Conservation (phyloP, 2,113 vertebrate species). For the Copsychus sechellarum region DNA sequence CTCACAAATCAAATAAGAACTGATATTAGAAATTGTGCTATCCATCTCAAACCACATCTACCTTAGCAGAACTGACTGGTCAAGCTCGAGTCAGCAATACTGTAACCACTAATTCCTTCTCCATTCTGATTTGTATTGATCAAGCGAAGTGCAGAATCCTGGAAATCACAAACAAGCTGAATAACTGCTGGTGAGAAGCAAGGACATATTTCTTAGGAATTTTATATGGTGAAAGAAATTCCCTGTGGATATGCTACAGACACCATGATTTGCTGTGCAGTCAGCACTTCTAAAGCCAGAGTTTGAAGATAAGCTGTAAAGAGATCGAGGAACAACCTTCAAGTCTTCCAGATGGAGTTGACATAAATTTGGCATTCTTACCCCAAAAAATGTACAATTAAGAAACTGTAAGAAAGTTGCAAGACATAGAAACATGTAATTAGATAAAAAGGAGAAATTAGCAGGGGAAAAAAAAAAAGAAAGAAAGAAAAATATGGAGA, state of each 20-base stretch:
- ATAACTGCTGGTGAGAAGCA: not conserved
- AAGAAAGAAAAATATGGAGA: not conserved
- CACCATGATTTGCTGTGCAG: not conserved
- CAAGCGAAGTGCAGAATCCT: accelerated
- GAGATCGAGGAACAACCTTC: not conserved
- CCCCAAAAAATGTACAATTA: not conserved
- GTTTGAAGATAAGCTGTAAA: not conserved
- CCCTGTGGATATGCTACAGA: not conserved
- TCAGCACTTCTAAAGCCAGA: not conserved
- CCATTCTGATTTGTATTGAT: not conserved
- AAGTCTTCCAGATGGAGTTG: not conserved
- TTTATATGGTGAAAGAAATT: not conserved
- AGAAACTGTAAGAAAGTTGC: not conserved
- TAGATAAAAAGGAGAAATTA: not conserved
- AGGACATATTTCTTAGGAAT: not conserved
- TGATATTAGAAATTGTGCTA: not conserved
- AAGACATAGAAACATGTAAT: not conserved
- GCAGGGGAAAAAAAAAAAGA: accelerated
- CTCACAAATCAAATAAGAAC: not conserved
- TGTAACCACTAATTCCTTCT: not conserved
- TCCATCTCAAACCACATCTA: not conserved
- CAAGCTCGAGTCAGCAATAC: not conserved
- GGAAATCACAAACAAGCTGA: not conserved
- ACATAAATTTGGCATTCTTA: not conserved
- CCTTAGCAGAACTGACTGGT: not conserved